Evolutionary conservation across 35 echinoderm and acorn worm species (phyloP).

Genomic region (Antedon bifida): DNA sequence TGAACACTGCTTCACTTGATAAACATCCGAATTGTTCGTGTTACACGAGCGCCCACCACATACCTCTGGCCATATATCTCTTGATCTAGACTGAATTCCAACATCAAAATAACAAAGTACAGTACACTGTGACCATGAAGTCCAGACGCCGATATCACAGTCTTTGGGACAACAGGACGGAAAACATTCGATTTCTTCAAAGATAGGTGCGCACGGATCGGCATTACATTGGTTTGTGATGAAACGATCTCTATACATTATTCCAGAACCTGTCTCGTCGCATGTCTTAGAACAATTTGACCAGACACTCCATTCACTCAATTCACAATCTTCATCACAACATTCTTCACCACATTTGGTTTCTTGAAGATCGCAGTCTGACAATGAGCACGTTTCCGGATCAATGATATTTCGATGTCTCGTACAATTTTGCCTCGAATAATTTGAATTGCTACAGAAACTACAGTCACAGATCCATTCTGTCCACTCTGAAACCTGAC

Average conservation of each 20-base stretch:
- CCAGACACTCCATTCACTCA: background rate
- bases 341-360: background rate
- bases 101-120: background rate
- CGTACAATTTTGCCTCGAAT: background rate
- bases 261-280: background rate
- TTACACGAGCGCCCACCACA: background rate
- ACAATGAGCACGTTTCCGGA: background rate
- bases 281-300: background rate
- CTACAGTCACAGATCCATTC: background rate
- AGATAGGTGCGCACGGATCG: background rate
- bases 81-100: background rate
- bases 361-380: background rate
- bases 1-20: background rate
- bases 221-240: background rate
- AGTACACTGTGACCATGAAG: background rate
- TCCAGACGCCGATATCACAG: background rate
- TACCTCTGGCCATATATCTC: background rate
- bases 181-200: background rate
- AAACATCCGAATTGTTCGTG: background rate
- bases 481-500: background rate
- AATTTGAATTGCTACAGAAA: background rate
- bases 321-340: background rate
- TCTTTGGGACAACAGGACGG: background rate
- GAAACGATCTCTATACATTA: background rate
- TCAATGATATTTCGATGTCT: background rate